Percentiles rank a stretch among this genome's conserved stretches.
These are phyloP conservation scores for Sipha maydis DNA, from an alignment of 2,888 invertebrate genomes.

Conservation along the genomic window DNA sequence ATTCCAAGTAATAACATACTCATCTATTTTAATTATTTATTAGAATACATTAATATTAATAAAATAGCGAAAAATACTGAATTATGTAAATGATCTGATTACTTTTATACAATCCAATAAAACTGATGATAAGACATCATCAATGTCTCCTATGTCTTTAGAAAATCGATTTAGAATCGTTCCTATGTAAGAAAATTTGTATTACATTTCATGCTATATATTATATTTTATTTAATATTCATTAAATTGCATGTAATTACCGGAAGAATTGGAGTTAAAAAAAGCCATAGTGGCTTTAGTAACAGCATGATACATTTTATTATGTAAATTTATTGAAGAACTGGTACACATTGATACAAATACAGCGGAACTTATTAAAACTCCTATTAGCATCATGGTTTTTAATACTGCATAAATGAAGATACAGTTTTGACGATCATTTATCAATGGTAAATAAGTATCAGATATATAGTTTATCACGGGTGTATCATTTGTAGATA, in stretches of 20 bases:
- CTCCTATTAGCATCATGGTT: constrained; percentile 69
- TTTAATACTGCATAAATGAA: constrained; percentile 74
- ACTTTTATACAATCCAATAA: constrained; percentile 72
- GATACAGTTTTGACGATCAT: constrained; percentile 66
- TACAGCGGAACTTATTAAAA: constrained; percentile 73
- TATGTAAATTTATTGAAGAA: constrained; percentile 82
- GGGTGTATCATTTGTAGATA: background rate
- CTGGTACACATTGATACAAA: constrained; percentile 82
- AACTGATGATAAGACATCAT: constrained; percentile 73
- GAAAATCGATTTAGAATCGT: constrained; percentile 88
- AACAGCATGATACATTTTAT: constrained; percentile 84
- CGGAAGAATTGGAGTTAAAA: constrained; percentile 88
- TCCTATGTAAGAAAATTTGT: constrained; percentile 67
- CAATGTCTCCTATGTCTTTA: constrained; percentile 83
- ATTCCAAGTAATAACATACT: constrained; percentile 84
- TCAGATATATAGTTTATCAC: background rate
- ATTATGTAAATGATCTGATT: constrained; percentile 57
- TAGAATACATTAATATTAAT: background rate
- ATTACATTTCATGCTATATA: background rate
- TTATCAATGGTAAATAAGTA: background rate
- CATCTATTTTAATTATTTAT: constrained; percentile 75
- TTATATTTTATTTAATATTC: background rate
- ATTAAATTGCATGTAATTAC: constrained; percentile 67
- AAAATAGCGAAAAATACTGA: too few species aligned
- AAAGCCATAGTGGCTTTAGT: constrained; percentile 85